Evolutionary conservation across 2,888 invertebrate species (phyloP), one percentile per base, ranked within the genome.

Genomic region (Cistogaster globosa): DNA sequence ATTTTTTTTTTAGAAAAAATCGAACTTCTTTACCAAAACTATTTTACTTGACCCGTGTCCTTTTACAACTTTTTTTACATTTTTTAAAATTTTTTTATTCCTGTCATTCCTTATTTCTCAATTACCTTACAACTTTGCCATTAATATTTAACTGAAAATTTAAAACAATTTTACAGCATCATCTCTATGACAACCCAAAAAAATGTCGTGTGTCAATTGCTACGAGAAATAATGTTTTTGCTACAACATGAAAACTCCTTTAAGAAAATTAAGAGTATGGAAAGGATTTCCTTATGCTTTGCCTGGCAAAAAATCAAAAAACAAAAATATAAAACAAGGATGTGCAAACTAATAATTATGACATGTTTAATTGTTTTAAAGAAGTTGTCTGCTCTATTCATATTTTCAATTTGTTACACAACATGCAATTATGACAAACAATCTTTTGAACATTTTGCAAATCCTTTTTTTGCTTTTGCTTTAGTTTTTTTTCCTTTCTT

Each of bases 151-250:
- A 22, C 16, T 0, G n/a, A 68, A 63, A 58, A 45, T 45, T 2
- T 11, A 11, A 12, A n/a, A 51, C 53, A 53, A 69, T 69, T 71
- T 67, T 20, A 68, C 48, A 51, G 63, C n/a, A 55, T 26, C 51
- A 60, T 67, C 57, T 53, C 45, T 67, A 60, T 55, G 60, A 71
- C 20, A 65, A 67, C 58, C 83, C 45, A 72, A 60, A 45, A 72
- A 72, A 67, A 77, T 77, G 71, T 65, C 77, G 71, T 83, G 72
- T 83, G 77, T 72, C 72, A 60, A 12, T 42, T 42, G 42, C 42
- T 12, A 42, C 0, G 11, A 42, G 12, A 32, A 32, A 5, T 32
- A 32, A 5, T 0, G 2, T 77, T 42, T 63, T 58, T 11, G 32
- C 48, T 36, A 45, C n/a, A 65, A 55, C 1, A n/a, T 16, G 12